Evolutionary conservation across 1,140 invertebrate genomes (phyloP).

Genomic region (Lanistes nyassanus): DNA sequence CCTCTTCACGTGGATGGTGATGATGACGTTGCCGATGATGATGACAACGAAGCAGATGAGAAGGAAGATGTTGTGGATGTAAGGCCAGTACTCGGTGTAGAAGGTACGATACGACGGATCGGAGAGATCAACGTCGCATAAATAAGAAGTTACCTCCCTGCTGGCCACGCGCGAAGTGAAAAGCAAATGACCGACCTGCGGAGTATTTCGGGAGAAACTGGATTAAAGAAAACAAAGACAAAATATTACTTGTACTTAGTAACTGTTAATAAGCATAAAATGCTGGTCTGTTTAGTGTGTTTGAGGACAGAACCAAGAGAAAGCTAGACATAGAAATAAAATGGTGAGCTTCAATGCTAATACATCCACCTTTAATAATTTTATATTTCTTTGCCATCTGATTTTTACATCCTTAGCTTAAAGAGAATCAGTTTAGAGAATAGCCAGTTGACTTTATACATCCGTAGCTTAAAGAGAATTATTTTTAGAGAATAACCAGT

Average conservation of each 20-base stretch:
- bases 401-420: too few relatives aligned
- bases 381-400: too few relatives aligned
- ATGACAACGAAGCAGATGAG: constrained; percentile 43
- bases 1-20: constrained; percentile 38
- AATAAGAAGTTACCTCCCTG: constrained; percentile 24
- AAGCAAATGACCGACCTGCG: constrained; percentile 34
- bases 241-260: not conserved
- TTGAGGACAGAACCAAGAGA: too few relatives aligned
- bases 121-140: constrained; percentile 41
- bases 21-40: constrained; percentile 57
- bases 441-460: too few relatives aligned
- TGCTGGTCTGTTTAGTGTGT: not conserved
- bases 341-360: too few relatives aligned
- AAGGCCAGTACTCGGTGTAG: constrained; percentile 44
- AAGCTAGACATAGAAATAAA: too few relatives aligned
- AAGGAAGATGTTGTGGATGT: constrained; percentile 49
- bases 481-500: too few relatives aligned
- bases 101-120: constrained; percentile 31
- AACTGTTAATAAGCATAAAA: not conserved
- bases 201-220: too few relatives aligned
- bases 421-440: too few relatives aligned
- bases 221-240: too few relatives aligned
- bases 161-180: constrained; percentile 43
- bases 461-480: too few relatives aligned
- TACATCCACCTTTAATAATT: too few relatives aligned